Evolutionary conservation across 2,888 invertebrate species (phyloP).

Genomic region (Agrilus cyanescens): DNA sequence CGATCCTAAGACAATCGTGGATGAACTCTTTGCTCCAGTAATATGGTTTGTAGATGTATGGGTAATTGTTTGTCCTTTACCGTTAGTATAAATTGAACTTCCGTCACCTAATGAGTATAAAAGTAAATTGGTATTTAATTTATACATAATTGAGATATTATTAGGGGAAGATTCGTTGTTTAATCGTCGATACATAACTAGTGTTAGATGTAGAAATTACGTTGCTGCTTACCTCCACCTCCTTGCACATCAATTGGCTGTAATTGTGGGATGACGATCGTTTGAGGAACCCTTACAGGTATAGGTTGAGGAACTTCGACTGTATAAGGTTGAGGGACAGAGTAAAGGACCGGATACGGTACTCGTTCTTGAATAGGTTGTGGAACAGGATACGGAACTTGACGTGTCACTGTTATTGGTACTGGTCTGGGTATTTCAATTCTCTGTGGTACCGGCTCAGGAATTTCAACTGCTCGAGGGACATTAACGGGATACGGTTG

Average conservation of each 20-base stretch:
- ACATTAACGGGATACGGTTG: constrained; percentile 3
- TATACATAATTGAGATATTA: no score
- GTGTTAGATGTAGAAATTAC: no score
- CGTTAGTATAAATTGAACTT: no score
- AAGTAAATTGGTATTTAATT: no score
- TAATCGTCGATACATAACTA: no score
- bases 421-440: not conserved
- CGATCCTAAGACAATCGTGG: no score
- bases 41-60: no score
- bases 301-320: constrained; percentile 43
- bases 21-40: no score
- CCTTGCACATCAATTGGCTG: constrained; percentile 1
- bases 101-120: no score
- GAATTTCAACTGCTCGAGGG: not conserved
- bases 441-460: not conserved
- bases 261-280: constrained; percentile 35
- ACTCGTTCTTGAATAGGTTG: constrained; percentile 32
- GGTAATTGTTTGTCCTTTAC: no score
- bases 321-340: constrained; percentile 42
- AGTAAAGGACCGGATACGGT: constrained; percentile 31
- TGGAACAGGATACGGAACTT: constrained; percentile 31
- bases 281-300: constrained; percentile 34
- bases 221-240: not conserved
- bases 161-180: no score
- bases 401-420: not conserved